Conservation (phyloP, 2,797 vertebrate genomes). For the Falco peregrinus region DNA sequence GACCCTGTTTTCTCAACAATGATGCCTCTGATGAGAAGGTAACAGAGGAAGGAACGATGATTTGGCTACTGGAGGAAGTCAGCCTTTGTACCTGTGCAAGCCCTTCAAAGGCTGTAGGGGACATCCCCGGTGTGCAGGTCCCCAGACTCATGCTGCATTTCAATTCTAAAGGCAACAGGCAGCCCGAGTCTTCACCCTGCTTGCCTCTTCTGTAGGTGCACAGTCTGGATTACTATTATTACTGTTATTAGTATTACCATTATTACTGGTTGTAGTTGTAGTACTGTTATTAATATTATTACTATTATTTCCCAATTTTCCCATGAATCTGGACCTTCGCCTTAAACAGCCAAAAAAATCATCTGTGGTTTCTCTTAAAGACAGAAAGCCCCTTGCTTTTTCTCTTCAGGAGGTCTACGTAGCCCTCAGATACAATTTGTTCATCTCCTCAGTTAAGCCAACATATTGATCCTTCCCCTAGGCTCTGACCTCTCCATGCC, state of each 20-base stretch:
- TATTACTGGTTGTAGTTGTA: neutral
- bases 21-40: neutral
- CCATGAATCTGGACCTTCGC: neutral
- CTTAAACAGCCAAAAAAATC: neutral
- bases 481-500: constrained; percentile 6
- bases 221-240: neutral
- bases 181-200: fast-evolving
- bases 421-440: fast-evolving
- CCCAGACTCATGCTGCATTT: fast-evolving
- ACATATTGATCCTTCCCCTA: constrained; percentile 12
- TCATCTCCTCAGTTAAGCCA: neutral
- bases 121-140: fast-evolving
- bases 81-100: neutral
- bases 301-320: neutral
- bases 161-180: neutral
- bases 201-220: neutral
- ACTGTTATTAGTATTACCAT: neutral
- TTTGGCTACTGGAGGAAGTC: neutral
- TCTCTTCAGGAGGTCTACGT: neutral
- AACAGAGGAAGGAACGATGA: neutral
- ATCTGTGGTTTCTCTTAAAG: neutral
- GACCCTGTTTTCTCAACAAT: neutral
- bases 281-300: neutral
- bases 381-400: neutral
- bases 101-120: neutral